Conservation (phyloP, 30 jellyfish, hydroid and myxozoan genomes). For the Catostylus mosaicus region DNA sequence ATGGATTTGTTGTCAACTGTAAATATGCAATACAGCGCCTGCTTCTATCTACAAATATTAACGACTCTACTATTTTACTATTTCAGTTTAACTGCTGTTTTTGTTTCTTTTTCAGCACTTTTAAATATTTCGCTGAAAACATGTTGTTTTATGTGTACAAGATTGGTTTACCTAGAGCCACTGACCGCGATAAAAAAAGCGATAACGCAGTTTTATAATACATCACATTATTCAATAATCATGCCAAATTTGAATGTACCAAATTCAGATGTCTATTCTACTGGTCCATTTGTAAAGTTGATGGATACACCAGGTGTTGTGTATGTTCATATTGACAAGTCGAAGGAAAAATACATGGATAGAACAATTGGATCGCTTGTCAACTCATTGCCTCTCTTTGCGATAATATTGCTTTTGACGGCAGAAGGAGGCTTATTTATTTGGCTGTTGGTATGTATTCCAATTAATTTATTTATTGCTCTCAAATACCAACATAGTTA, state of each 20-base stretch:
- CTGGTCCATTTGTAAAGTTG: conserved; percentile 12
- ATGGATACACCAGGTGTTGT: conserved; percentile 38
- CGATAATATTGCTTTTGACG: conserved; percentile 9
- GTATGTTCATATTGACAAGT: conserved; percentile 17
- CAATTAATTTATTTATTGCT: too few relatives aligned
- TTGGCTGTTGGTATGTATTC: conserved; percentile 58
- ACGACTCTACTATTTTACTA: too few relatives aligned
- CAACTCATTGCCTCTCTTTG: conserved; percentile 38
- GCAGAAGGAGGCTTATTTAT: conserved; percentile 35
- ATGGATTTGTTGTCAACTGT: too few relatives aligned
- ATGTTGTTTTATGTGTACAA: conserved; percentile 45
- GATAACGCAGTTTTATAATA: not conserved
- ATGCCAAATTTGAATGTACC: conserved; percentile 13
- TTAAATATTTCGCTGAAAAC: not conserved
- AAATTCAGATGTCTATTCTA: not conserved
- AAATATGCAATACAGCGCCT: too few relatives aligned
- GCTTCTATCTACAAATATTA: too few relatives aligned
- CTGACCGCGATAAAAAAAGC: not conserved
- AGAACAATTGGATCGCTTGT: not conserved
- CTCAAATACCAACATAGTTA: too few relatives aligned
- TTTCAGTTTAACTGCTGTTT: not conserved
- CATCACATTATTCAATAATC: conserved; percentile 5
- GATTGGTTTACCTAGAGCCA: not conserved
- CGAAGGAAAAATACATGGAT: conserved; percentile 9
- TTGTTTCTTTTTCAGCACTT: not conserved